A percentile compares a stretch with the other conserved stretches of the same genome.
Conservation (phyloP, 2,797 vertebrate genomes). For the Ptychadena robeensis region DNA sequence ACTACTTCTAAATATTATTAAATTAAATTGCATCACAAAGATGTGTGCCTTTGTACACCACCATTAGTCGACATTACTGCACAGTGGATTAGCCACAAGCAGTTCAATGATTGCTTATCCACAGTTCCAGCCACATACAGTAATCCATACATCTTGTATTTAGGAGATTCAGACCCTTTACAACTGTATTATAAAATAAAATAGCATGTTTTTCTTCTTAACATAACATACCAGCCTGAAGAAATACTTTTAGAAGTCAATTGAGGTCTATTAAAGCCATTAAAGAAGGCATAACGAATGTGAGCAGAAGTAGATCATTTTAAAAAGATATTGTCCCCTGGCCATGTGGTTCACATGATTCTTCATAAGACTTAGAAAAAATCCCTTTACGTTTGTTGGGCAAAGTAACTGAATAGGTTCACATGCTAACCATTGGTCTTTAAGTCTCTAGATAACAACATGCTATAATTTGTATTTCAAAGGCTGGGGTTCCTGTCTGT, state of each 20-base stretch:
- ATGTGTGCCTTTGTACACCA: too few species aligned
- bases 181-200: background rate
- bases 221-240: background rate
- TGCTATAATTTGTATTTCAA: conserved; percentile 27
- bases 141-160: background rate
- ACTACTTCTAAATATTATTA: too few species aligned
- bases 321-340: background rate
- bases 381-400: background rate
- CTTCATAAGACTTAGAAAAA: background rate
- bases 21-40: too few species aligned
- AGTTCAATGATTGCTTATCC: background rate
- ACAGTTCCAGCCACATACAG: background rate
- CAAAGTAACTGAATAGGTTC: background rate
- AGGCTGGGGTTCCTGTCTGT: background rate
- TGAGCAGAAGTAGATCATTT: background rate
- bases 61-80: background rate
- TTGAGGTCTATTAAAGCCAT: background rate
- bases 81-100: background rate
- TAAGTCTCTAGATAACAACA: conserved; percentile 5
- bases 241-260: background rate
- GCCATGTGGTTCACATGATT: conserved; percentile 3
- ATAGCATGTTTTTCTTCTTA: background rate
- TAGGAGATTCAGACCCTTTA: background rate
- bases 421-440: background rate
- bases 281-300: background rate